Conservation (phyloP, 2,888 invertebrate species). For the Xestia c-nigrum region DNA sequence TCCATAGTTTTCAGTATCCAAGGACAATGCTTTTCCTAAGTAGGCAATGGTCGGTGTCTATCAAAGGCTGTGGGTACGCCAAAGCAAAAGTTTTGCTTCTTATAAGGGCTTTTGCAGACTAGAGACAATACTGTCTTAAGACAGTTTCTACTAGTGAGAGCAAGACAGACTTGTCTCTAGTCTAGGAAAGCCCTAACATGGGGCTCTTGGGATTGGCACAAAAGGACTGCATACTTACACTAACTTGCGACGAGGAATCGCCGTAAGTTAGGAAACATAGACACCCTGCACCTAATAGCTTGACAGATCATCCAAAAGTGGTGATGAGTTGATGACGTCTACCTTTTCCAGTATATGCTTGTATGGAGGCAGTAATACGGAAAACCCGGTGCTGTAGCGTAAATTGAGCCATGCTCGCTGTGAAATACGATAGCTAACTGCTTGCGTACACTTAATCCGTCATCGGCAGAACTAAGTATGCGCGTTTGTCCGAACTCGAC, state of each 20-base stretch:
- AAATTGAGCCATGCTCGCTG: not conserved
- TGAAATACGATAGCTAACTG: not conserved
- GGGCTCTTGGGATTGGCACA: not conserved
- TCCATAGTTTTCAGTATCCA: conserved; percentile 5
- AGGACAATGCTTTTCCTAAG: conserved; percentile 13
- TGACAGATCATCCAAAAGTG: too few species aligned
- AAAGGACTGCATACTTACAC: not conserved
- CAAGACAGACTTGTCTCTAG: too few species aligned
- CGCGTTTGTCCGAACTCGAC: not conserved
- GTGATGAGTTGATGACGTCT: not conserved
- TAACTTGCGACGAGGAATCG: not conserved
- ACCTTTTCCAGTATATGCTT: not conserved
- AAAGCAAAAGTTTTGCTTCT: conserved; percentile 31
- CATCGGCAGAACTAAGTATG: not conserved
- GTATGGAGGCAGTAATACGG: not conserved
- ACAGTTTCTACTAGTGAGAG: too few species aligned
- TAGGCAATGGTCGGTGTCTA: not conserved
- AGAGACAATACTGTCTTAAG: too few species aligned
- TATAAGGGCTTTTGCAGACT: too few species aligned
- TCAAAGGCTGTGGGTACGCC: not conserved
- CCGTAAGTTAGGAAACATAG: not conserved
- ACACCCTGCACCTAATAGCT: not conserved
- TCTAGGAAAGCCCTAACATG: not conserved
- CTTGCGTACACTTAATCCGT: conserved; percentile 3
- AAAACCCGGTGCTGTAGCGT: not conserved